Evolutionary conservation across 2,888 invertebrate species (phyloP).

Genomic region (Pherbina coryleti): DNA sequence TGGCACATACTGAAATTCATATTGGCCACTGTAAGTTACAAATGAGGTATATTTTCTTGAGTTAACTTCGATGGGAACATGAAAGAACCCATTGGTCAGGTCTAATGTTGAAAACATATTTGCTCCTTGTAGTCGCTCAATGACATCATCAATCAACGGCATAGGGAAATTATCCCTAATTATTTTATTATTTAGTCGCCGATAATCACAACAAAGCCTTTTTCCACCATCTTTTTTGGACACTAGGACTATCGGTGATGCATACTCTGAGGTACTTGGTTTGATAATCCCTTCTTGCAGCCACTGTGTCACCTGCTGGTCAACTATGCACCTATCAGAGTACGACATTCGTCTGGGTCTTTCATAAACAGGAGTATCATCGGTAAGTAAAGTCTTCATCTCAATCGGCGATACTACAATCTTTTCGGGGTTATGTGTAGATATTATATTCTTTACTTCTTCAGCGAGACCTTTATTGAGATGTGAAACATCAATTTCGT

Average conservation of each 20-base stretch:
- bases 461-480: background rate
- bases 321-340: slow-evolving; percentile 25
- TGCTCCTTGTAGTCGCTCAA: background rate
- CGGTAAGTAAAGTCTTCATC: slow-evolving; percentile 35
- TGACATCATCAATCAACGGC: background rate
- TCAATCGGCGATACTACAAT: slow-evolving; percentile 29
- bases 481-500: slow-evolving; percentile 3
- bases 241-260: slow-evolving; percentile 36
- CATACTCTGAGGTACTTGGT: too few relatives aligned
- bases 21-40: too few relatives aligned
- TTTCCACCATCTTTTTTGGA: slow-evolving; percentile 38
- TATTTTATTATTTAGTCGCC: slow-evolving; percentile 21
- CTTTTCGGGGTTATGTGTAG: slow-evolving; percentile 22
- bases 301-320: slow-evolving; percentile 32
- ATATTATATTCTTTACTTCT: slow-evolving; percentile 10
- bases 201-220: slow-evolving; percentile 28
- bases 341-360: slow-evolving; percentile 32
- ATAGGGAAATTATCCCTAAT: slow-evolving; percentile 28
- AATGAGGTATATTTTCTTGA: too few relatives aligned
- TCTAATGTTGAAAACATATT: background rate
- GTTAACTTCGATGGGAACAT: slow-evolving; percentile 13
- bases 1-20: too few relatives aligned
- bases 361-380: slow-evolving; percentile 35
- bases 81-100: background rate
- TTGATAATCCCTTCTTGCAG: slow-evolving; percentile 20